Base-by-base conservation (phyloP, 2,888 invertebrate genomes). In the Mesochorus sp. region DNA sequence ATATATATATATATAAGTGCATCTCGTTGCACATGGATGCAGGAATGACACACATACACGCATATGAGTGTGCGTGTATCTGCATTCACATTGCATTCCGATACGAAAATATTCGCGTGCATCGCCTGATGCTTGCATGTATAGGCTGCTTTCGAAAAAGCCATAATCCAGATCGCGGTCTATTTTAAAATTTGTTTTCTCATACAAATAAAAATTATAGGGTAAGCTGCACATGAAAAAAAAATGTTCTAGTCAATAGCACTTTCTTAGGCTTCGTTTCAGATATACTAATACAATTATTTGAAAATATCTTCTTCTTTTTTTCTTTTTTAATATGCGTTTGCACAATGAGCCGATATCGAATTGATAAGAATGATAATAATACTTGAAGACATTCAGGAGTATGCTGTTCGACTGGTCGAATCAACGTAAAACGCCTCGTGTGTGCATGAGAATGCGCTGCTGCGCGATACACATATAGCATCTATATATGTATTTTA, bases 21-120 rank as follows among this genome's bases (percentile, higher is more conserved):
- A 47, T 53, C 53, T 37, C 62, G 21, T 21, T 44, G 49, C 28
- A 62, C 37, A 61, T 10, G 19, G 51, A 42, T 49, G 12, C 26
- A 26, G 24, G 24, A 1, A 24, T n/a, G 10, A 31, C 49, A 49
- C 34, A 21, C 1, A 59, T 6, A 53, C 62, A 2, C 70, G 66
- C 24, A 19, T 57, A 51, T 17, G 1, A 21, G 8, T 51, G 19
- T n/a, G 21, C 34, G 47, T 34, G 51, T 47, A 44, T 34, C 39
- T 55, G 8, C 39, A 14, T 73, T 21, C 59, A 14, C 19, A 37
- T 55, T 49, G 70, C 61, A 71, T 71, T 67, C 61, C 73, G 21
- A 24, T 59, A 59, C 42, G 14, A 14, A 6, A 26, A 71, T 57
- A 53, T 34, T 26, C 31, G 44, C 39, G 51, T 67, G 44, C 57